These are phyloP conservation scores for Xylocopa sonorina DNA, from an alignment of 1,140 invertebrate genomes.

Conservation along the genomic window DNA sequence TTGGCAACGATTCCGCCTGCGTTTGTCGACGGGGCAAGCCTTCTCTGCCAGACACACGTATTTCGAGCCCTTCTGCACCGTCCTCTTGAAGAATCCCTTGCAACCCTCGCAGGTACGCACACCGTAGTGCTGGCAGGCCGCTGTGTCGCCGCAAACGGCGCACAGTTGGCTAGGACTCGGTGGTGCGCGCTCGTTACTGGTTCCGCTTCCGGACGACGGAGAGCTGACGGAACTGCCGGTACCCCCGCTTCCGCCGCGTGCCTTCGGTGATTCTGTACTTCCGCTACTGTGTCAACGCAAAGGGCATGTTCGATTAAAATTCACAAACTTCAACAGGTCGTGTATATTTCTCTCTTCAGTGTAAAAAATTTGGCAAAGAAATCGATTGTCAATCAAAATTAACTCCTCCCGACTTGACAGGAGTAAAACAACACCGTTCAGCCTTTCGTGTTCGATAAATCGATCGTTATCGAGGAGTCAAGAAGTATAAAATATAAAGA, in stretches of 20 bases:
- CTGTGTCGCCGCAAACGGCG: constrained; percentile 99
- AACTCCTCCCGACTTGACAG: too few species aligned
- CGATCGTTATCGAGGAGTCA: background rate
- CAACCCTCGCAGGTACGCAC: constrained; percentile 99
- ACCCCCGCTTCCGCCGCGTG: constrained; percentile 71
- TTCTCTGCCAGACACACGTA: constrained; percentile 99
- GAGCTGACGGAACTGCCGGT: constrained; percentile 66
- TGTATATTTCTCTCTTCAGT: background rate
- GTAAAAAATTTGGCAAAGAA: too few species aligned
- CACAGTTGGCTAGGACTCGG: constrained; percentile 93
- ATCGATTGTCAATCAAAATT: too few species aligned
- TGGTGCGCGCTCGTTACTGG: constrained; percentile 84
- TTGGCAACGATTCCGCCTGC: constrained; percentile 97
- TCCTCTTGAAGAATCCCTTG: constrained; percentile 97
- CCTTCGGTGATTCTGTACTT: constrained; percentile 81
- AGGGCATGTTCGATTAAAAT: background rate
- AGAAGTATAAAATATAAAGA: background rate
- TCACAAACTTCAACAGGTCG: too few species aligned
- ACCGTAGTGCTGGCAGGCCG: constrained; percentile 99
- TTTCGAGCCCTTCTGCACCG: constrained; percentile 99
- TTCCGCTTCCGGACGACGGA: constrained; percentile 75
- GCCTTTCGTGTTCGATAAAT: background rate
- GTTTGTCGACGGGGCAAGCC: constrained; percentile 99
- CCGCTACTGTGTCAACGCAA: constrained; percentile 65
- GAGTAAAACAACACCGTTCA: background rate